Base-by-base conservation (phyloP, 1,140 invertebrate genomes). In the Diorhabda carinulata region DNA sequence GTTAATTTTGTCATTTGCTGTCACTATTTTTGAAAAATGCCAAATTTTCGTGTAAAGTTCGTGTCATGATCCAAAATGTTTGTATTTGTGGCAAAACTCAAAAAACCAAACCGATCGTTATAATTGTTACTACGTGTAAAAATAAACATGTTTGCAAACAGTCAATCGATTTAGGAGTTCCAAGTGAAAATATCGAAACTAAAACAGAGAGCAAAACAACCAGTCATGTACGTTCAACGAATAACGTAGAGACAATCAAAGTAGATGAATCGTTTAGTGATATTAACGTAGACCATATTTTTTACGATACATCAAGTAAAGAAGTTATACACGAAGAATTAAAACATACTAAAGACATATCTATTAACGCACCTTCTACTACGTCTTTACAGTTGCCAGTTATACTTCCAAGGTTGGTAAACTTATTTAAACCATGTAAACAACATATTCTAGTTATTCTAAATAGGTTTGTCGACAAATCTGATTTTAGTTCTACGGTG, bases 101-200 rank as follows among this genome's bases (percentile, higher is more conserved):
- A 56, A 64, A 56, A 64, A 10, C 52, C 9, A 64, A 64, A 64
- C 63, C 63, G 5, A n/a, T 64, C 43, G 47, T 64, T 25, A 64
- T 64, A 10, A 64, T 47, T 41, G 45, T 64, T 8, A 64, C 44
- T 1, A 41, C 63, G 40, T 64, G 63, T 47, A 56, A 64, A 40
- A 56, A 56, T 25, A 40, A 56, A 56, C 63, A 64, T 57, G 3
- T 44, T 41, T 9, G 6, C 47, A 52, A 4, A 52, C 3, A 25
- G 25, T 25, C 25, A 25, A 25, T 25, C 25, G 25, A 25, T 25
- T 25, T 25, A 25, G 25, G 25, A 25, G 25, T 25, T 25, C 25
- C 25, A 25, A 25, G 25, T 25, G 25, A 25, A 25, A 25, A 25
- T 25, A 25, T 25, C 25, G 25, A 25, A 25, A 25, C 25, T 25